Base-by-base conservation (phyloP, 2,797 vertebrate genomes). In the Sciurus vulgaris region DNA sequence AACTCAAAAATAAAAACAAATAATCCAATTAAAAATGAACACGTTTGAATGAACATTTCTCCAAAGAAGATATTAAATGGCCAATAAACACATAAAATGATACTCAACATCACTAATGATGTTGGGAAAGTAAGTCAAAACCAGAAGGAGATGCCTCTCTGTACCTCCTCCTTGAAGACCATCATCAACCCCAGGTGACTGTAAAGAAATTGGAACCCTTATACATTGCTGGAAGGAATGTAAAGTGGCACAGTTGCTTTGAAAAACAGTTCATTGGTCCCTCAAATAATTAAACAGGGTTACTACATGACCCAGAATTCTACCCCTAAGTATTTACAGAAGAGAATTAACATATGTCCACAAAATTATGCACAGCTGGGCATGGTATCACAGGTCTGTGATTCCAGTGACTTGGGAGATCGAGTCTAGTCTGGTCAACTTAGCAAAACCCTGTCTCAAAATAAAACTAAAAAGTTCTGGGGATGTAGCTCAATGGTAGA, bases 1-100 rank as follows among this genome's bases (percentile, higher is more conserved):
- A 90, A 87, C 8, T 44, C 22, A 86, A 88, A 14, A 81, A 85
- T n/a, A 61, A 61, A 73, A 87, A 96, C 78, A 90, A 86, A 92
- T 81, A 79, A 94, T 22, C 44, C 76, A 59, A 54, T 61, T 76
- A 86, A 65, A 73, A 94, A 88, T 33, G 65, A 38, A 38, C n/a
- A 84, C 38, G 54, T 70, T 83, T 88, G n/a, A 74, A 77, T 47
- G 86, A 59, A 38, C 24, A 84, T 89, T 84, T 88, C 78, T 86
- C 54, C 74, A 44, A 67, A 86, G 35, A 85, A 59, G 54, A 67
- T 65, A 76, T 72, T 54, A 77, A 91, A 82, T 76, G 83, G 63
- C 28, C 61, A 61, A n/a, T 51, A 74, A 56, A 22, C 33, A 70
- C n/a, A 93, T 9, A 28, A 33, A 89, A 72, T 89, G 72, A 63